Conservation (phyloP, 2,888 invertebrate species). For the Quadroppia sp. region DNA sequence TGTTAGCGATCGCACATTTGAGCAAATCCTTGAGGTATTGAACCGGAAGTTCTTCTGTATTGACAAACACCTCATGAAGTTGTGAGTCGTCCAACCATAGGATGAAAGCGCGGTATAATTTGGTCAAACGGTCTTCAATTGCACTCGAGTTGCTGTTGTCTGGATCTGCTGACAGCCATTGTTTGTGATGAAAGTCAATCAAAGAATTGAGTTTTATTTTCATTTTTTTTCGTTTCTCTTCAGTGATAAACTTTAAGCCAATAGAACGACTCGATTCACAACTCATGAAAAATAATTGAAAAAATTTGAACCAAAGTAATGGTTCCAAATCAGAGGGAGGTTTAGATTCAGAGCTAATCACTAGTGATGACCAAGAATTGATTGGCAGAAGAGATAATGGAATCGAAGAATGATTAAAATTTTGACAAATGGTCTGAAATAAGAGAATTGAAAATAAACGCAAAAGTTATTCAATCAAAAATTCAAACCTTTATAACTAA, state of each 20-base stretch:
- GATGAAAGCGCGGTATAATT: conserved; percentile 41
- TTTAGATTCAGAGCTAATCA: conserved; percentile 20
- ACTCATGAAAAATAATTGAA: conserved; percentile 40
- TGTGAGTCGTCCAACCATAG: conserved; percentile 43
- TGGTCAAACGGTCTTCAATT: conserved; percentile 30
- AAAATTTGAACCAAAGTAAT: conserved; percentile 44
- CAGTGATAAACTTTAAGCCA: conserved; percentile 37
- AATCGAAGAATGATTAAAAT: conserved; percentile 28
- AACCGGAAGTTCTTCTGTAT: conserved; percentile 40
- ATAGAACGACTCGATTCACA: conserved; percentile 36
- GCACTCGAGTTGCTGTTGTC: background rate
- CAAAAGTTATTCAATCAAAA: too few relatives aligned
- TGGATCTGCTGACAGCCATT: conserved; percentile 31
- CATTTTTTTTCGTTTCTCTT: conserved; percentile 18
- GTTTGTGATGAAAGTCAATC: conserved; percentile 40
- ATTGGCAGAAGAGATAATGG: conserved; percentile 42
- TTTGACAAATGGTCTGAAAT: conserved; percentile 32
- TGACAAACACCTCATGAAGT: conserved; percentile 42
- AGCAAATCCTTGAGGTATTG: conserved; percentile 40
- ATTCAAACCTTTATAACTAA: conserved; percentile 22
- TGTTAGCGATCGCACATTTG: conserved; percentile 36
- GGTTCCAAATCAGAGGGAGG: conserved; percentile 39
- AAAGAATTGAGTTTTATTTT: conserved; percentile 37
- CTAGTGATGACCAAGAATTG: conserved; percentile 37
- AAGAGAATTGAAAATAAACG: too few relatives aligned